Base-by-base conservation (phyloP, 1,140 invertebrate species). In the Drosophila parabipectinata region DNA sequence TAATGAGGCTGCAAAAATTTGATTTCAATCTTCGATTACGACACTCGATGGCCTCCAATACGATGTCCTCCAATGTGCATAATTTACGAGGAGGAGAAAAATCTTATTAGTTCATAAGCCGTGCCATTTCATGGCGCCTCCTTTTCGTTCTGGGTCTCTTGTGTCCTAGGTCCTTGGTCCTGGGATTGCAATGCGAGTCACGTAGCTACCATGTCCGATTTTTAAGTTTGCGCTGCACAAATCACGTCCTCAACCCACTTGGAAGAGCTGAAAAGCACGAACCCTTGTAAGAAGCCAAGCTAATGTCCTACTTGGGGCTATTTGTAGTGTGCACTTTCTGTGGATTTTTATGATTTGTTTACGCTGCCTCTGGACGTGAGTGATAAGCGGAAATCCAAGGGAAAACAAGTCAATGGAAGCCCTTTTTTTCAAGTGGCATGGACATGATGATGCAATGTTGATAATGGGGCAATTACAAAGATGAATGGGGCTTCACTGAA, bases 321-420 rank as follows among this genome's bases (percentile, higher is more conserved):
- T 83, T 88, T 88, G 83, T 83, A 66, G 76, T 64, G 72, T 74
- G 76, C 83, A 83, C 83, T 88, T 88, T 87, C 66, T 87, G 83
- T 82, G 79, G 63, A 68, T 61, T 83, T 82, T 88, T 88, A 88
- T 89, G 83, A 88, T 88, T 88, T 88, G 83, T 88, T 88, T 88
- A 83, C 58, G 67, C 56, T 62, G 52, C 55, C 60, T 18, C 37
- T 37, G 72, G 55, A 75, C 81, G 82, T 85, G 81, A 57, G 62
- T 60, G 51, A 76, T 76, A 77, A 76, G 51, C 51, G 28, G 21
- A 21, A 24, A 53, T 39, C 56, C 32, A 51, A 41, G 24, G 18
- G 18, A 30, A 47, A 41, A 50, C 51, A 39, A 63, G 51, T 30
- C 18, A 18, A 26, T 51, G 67, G 37, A 30, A 51, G 53, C 28